Conservation (phyloP, 2,888 invertebrate genomes). For the Fragum sueziense region DNA sequence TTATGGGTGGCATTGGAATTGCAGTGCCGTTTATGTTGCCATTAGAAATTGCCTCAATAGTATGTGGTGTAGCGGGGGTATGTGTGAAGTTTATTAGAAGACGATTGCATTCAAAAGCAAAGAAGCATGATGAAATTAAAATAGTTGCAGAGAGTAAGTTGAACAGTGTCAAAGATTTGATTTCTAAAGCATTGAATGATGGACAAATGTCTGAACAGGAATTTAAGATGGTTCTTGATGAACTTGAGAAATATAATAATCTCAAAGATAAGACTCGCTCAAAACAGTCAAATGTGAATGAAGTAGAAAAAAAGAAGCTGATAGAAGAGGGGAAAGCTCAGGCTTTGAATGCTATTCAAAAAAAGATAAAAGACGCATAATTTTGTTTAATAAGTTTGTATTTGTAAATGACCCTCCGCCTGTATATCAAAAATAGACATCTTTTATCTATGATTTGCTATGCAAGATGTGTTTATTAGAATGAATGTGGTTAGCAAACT, state of each 20-base stretch:
- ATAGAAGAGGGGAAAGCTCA: slow-evolving; percentile 20
- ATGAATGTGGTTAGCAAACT: too few relatives aligned
- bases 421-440: not conserved
- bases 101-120: slow-evolving; percentile 20
- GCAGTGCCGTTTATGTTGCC: slow-evolving; percentile 28
- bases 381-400: not conserved
- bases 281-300: slow-evolving; percentile 10
- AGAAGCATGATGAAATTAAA: slow-evolving; percentile 40
- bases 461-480: too few relatives aligned
- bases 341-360: not conserved
- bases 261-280: slow-evolving; percentile 10
- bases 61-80: slow-evolving; percentile 28
- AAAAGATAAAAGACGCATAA: not conserved
- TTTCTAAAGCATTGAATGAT: slow-evolving; percentile 34
- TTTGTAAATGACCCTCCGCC: slow-evolving; percentile 1
- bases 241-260: slow-evolving; percentile 20
- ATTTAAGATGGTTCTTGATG: slow-evolving; percentile 15
- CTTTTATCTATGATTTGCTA: too few relatives aligned
- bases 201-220: slow-evolving; percentile 32
- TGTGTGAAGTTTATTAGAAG: slow-evolving; percentile 29
- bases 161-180: slow-evolving; percentile 31
- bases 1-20: slow-evolving; percentile 2
- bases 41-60: slow-evolving; percentile 41
- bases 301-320: slow-evolving; percentile 16
- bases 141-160: slow-evolving; percentile 27